Base-by-base conservation (phyloP, 2,888 invertebrate species). In the Monoplex corrugatus region DNA sequence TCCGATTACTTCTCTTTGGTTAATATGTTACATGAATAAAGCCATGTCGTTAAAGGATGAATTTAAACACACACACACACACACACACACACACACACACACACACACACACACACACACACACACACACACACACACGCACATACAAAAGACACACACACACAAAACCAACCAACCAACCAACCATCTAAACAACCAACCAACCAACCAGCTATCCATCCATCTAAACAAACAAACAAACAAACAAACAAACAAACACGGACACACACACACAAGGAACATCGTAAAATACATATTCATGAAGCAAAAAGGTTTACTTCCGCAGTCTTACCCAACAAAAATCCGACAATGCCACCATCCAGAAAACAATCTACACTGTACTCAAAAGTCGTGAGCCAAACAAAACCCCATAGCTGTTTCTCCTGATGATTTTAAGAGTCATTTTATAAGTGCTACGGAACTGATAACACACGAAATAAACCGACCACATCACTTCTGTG, bases 61-160 rank as follows among this genome's bases (percentile, higher is more conserved):
- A 57, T 57, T 13, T 19, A 13, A 19, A 23, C 10, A 75, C 38
- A 10, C 75, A 75, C 38, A 38, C 10, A 38, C 10, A 0, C 6
- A 23, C 35, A 35, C 1, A n/a, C 13, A 75, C 35, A 75, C n/a
- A n/a, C 38, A 75, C 35, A 35, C 75, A 35, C 35, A 75, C 75
- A 40, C 75, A 75, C 75, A 75, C 75, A 75, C 75, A 75, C 75
- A 75, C 75, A 75, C 75, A 75, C 75, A 78, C 78, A 78, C 78
- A 78, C 78, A 78, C 78, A 78, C 78, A 78, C 40, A 78, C 78
- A 78, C 78, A 78, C 40, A 38, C 78, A 78, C 78, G 40, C 40
- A 38, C 78, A 78, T 40, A 78, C 78, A 78, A 16, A 23, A 19
- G 50, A 78, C 78, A 78, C 40, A 78, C 78, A 68, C 68, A 68